Evolutionary conservation across 2,888 invertebrate species (phyloP).

Genomic region (Quadriops clusia): DNA sequence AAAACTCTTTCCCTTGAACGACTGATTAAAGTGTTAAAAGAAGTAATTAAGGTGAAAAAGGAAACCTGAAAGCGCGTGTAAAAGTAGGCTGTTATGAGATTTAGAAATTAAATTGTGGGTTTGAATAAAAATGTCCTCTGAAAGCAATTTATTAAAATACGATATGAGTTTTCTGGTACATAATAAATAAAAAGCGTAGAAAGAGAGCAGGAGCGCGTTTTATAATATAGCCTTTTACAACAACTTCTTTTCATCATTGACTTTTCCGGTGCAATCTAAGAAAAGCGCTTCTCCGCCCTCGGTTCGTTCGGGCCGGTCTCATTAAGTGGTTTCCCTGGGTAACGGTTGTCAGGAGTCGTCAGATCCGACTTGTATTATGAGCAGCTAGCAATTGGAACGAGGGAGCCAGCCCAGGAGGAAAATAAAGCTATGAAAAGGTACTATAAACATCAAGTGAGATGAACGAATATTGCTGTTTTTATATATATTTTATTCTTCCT

Average conservation of each 20-base stretch:
- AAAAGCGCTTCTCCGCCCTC: constrained; percentile 24
- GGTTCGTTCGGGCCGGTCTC: constrained; percentile 25
- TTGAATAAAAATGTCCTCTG: no score
- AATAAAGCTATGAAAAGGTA: constrained; percentile 18
- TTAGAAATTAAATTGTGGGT: no score
- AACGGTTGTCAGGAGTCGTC: constrained; percentile 33
- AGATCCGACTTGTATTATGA: constrained; percentile 24
- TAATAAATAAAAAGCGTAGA: constrained; percentile 15
- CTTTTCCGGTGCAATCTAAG: constrained; percentile 27
- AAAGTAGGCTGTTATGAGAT: no score
- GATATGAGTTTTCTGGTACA: constrained; percentile 14
- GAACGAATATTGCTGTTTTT: constrained; percentile 15
- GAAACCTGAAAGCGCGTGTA: no score
- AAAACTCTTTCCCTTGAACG: no score
- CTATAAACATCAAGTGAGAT: constrained; percentile 20
- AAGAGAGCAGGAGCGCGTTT: no score
- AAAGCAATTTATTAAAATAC: no score
- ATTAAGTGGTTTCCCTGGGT: constrained; percentile 36
- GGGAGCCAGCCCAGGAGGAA: constrained; percentile 17
- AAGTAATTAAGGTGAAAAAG: no score
- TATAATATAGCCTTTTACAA: constrained; percentile 19
- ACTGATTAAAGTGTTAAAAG: no score
- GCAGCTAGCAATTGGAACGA: constrained; percentile 21
- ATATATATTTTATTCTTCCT: constrained; percentile 10
- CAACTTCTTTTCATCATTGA: constrained; percentile 28